phyloP scores from a whole-genome alignment of 2,797 vertebrate genomes.

The Sorex maritimensis region DNA sequence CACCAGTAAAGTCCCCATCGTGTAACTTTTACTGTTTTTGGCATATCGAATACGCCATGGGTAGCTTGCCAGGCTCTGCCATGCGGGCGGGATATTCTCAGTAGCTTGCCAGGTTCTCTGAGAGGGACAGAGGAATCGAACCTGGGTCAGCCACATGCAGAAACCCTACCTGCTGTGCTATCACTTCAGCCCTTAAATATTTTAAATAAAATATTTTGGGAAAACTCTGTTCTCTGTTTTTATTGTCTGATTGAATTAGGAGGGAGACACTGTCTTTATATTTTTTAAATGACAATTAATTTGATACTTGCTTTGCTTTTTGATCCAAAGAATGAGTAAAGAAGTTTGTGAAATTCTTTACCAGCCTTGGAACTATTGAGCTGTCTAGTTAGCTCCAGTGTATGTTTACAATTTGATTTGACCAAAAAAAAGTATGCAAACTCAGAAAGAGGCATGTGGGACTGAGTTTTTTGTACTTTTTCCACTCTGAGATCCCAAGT shows the following conservation, averaged over 20 bases:
- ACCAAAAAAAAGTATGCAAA: background rate
- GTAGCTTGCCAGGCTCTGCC: too few relatives aligned
- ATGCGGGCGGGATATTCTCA: too few relatives aligned
- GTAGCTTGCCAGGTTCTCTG: too few relatives aligned
- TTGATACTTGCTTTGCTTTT: slow-evolving; percentile 30
- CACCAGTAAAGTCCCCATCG: too few relatives aligned
- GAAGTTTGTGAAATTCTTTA: slow-evolving; percentile 31
- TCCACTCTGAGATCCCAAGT: background rate
- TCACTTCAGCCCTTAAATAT: too few relatives aligned
- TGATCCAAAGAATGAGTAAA: background rate
- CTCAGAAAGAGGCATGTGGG: background rate
- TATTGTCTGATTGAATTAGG: background rate
- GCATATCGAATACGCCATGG: too few relatives aligned
- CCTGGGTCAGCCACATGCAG: too few relatives aligned
- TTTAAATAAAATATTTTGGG: background rate
- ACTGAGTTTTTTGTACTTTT: background rate
- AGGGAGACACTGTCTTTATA: background rate
- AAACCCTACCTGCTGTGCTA: too few relatives aligned
- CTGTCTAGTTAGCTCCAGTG: background rate
- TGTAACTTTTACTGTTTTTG: too few relatives aligned
- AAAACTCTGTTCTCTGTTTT: background rate
- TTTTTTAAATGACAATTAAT: background rate
- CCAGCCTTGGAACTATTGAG: background rate
- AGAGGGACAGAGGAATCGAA: too few relatives aligned
- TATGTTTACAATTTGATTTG: slow-evolving; percentile 41